These are phyloP conservation scores for Crotalus viridis DNA, from an alignment of 2,113 vertebrate genomes.

Conservation along the genomic window DNA sequence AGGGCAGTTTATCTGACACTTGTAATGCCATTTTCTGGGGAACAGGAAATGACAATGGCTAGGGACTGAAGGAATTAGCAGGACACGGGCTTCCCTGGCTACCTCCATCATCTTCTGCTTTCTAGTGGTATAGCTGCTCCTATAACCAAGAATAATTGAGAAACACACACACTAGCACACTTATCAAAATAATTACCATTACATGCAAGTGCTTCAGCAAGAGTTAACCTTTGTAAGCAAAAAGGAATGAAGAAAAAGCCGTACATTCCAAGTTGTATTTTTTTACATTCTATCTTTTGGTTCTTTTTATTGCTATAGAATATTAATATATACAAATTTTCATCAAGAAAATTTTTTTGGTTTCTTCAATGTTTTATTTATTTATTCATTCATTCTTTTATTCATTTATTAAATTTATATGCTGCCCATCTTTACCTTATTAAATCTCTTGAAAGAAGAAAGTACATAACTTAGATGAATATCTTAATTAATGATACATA, in stretches of 20 bases:
- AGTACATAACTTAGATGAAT: background rate
- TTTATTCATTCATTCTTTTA: no score
- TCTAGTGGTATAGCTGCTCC: background rate
- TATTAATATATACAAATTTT: background rate
- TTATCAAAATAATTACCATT: background rate
- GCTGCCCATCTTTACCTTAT: background rate
- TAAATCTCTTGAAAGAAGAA: constrained; percentile 26
- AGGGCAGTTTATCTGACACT: background rate
- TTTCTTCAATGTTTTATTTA: background rate
- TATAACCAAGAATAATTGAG: background rate
- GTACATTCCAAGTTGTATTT: background rate
- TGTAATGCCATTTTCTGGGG: background rate
- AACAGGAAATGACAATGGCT: background rate
- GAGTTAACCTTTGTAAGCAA: background rate
- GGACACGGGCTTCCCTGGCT: background rate
- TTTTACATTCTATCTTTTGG: constrained; percentile 2
- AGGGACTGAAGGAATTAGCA: background rate
- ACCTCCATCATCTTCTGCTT: background rate
- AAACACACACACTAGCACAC: background rate
- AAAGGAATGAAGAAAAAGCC: background rate
- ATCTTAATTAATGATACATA: background rate
- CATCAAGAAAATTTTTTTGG: constrained; percentile 6
- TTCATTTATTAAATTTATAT: background rate
- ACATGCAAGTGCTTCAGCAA: background rate
- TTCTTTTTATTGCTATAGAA: background rate